Evolutionary conservation across 2,888 invertebrate genomes (phyloP).

Genomic region (Aporophyla nigra): DNA sequence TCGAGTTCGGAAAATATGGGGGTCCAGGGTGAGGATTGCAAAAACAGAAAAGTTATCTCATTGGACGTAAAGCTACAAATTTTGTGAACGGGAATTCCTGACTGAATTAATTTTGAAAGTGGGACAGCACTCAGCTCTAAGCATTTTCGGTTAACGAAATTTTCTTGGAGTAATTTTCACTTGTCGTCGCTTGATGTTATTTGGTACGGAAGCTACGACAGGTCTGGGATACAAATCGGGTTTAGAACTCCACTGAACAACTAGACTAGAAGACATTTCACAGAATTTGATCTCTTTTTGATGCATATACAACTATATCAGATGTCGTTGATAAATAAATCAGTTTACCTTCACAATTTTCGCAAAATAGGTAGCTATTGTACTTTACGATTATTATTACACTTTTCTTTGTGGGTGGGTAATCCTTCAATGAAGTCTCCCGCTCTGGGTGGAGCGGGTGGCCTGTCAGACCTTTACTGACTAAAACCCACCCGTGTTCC

Average conservation of each 20-base stretch:
- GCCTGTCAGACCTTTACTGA: no score
- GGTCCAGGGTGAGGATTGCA: slow-evolving; percentile 29
- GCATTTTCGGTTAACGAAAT: slow-evolving; percentile 45
- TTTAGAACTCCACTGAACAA: slow-evolving; percentile 4
- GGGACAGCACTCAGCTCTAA: slow-evolving; percentile 51
- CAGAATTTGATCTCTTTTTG: slow-evolving; percentile 10
- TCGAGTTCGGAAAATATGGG: slow-evolving; percentile 53
- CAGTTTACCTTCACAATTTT: slow-evolving; percentile 10
- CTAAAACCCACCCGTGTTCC: no score
- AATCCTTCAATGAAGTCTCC: no score
- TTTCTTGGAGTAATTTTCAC: slow-evolving; percentile 49
- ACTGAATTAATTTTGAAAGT: slow-evolving; percentile 69
- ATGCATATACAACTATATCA: slow-evolving; percentile 4
- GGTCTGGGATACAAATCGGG: slow-evolving; percentile 1
- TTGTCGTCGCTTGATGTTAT: slow-evolving; percentile 9
- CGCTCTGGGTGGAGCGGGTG: no score
- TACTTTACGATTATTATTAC: slow-evolving; percentile 15
- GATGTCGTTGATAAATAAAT: background rate
- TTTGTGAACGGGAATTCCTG: slow-evolving; percentile 54
- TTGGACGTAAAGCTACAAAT: slow-evolving; percentile 54
- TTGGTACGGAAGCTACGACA: slow-evolving; percentile 16
- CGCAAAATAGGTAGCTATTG: slow-evolving; percentile 10
- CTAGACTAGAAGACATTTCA: background rate
- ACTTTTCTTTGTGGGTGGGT: no score
- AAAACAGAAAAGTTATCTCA: slow-evolving; percentile 66